These are phyloP conservation scores for Naso thynnoides DNA, from an alignment of 2,797 vertebrate genomes.

Conservation along the genomic window DNA sequence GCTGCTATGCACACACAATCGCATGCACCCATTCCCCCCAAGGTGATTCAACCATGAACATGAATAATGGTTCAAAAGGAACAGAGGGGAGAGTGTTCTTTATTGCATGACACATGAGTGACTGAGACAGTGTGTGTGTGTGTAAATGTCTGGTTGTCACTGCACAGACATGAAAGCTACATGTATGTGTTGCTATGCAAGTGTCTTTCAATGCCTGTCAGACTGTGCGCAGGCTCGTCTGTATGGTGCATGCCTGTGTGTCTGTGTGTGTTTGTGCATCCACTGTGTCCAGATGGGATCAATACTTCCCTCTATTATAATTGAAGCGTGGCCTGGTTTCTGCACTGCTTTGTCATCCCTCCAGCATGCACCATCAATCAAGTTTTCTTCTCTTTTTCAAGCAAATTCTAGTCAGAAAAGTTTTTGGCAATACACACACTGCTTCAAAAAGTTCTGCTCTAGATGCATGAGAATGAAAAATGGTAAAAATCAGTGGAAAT, in stretches of 20 bases:
- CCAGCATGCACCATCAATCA: conserved; percentile 27
- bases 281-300: conserved; percentile 52
- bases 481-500: not conserved
- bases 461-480: not conserved
- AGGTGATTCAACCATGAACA: conserved; percentile 8
- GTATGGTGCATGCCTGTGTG: not conserved
- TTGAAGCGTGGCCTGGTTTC: conserved; percentile 62
- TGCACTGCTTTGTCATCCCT: conserved; percentile 48
- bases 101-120: not conserved
- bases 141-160: conserved; percentile 14
- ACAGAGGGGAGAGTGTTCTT: not conserved
- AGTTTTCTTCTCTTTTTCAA: not conserved
- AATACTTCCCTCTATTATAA: conserved; percentile 50
- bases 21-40: not conserved
- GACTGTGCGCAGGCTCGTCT: conserved; percentile 1
- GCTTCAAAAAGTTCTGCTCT: not conserved
- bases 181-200: conserved; percentile 33
- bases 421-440: no score
- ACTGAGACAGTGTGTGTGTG: not conserved
- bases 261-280: conserved; percentile 6
- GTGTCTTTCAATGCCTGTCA: conserved; percentile 17
- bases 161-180: conserved; percentile 7
- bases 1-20: conserved; percentile 36
- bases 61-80: not conserved
- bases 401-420: not conserved